Evolutionary conservation across 2,888 invertebrate species (phyloP).

Genomic region (Parnassius orleans): DNA sequence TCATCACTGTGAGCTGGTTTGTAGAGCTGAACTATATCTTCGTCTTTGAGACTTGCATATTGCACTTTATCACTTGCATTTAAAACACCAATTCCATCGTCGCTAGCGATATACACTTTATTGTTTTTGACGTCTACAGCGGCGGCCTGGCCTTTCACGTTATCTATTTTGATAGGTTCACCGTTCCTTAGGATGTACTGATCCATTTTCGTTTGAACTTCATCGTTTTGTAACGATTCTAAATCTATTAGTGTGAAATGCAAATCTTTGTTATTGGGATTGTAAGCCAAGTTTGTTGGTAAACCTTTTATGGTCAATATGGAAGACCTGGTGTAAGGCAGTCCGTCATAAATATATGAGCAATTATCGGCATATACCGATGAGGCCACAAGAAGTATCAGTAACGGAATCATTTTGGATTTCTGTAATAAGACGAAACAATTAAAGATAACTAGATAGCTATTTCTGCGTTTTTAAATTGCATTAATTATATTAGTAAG

Average conservation of each 20-base stretch:
- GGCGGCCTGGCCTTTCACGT: conserved; percentile 64
- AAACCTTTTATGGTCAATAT: conserved; percentile 65
- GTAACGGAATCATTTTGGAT: conserved; percentile 47
- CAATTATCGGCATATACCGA: conserved; percentile 55
- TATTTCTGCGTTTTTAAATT: not conserved
- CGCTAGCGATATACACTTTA: conserved; percentile 64
- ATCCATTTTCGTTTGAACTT: conserved; percentile 71
- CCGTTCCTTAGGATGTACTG: conserved; percentile 61
- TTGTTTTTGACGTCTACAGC: conserved; percentile 57
- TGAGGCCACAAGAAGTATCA: conserved; percentile 49
- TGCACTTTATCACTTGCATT: conserved; percentile 56
- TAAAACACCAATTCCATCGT: conserved; percentile 57
- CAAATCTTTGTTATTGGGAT: conserved; percentile 55
- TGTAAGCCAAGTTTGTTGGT: conserved; percentile 64
- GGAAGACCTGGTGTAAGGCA: conserved; percentile 49
- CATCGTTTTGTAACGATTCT: conserved; percentile 62
- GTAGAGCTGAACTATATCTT: conserved; percentile 68
- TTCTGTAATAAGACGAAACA: conserved; percentile 12
- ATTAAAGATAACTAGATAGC: not conserved
- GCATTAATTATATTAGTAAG: too few species aligned
- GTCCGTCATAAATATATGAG: conserved; percentile 49
- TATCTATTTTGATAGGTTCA: conserved; percentile 58
- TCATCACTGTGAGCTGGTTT: conserved; percentile 54
- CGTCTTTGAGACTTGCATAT: conserved; percentile 59
- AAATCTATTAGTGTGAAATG: conserved; percentile 68